These are phyloP conservation scores for Apodemia duryi DNA, from an alignment of 2,888 invertebrate species.

Conservation along the genomic window DNA sequence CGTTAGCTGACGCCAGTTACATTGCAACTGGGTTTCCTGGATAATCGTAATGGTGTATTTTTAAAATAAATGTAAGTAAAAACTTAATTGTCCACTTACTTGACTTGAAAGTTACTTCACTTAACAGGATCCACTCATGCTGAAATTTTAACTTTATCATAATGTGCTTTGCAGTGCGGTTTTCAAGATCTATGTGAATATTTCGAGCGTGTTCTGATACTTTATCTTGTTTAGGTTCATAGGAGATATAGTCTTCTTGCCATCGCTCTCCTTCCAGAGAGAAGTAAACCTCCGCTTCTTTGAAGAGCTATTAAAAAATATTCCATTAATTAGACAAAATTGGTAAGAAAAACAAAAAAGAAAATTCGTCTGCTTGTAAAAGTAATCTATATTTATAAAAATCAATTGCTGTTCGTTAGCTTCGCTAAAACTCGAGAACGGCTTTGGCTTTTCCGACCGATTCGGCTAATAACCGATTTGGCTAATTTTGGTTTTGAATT, in stretches of 20 bases:
- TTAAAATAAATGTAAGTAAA: no score
- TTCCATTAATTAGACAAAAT: background rate
- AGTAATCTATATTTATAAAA: background rate
- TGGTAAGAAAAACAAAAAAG: no score
- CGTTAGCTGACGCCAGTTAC: no score
- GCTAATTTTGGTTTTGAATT: no score
- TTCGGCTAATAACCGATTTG: no score
- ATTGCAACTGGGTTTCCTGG: no score
- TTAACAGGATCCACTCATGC: constrained; percentile 92
- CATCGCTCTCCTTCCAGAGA: constrained; percentile 88
- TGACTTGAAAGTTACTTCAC: constrained; percentile 92
- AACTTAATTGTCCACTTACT: constrained; percentile 66
- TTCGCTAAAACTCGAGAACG: no score
- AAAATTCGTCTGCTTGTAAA: background rate
- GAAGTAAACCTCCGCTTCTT: constrained; percentile 87
- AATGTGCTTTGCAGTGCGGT: constrained; percentile 87
- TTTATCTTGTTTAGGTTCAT: constrained; percentile 78
- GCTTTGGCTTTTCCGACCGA: no score
- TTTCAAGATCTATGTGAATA: constrained; percentile 86
- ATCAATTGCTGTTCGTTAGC: no score
- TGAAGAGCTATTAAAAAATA: constrained; percentile 81
- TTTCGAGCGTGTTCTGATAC: constrained; percentile 80
- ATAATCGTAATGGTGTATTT: no score
- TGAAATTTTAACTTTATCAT: constrained; percentile 87
- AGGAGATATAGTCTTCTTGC: constrained; percentile 82